A percentile compares a stretch with the other conserved stretches of the same genome.
phyloP scores from a whole-genome alignment of 2,797 vertebrate genomes.

The Acrossocheilus wenchowensis region DNA sequence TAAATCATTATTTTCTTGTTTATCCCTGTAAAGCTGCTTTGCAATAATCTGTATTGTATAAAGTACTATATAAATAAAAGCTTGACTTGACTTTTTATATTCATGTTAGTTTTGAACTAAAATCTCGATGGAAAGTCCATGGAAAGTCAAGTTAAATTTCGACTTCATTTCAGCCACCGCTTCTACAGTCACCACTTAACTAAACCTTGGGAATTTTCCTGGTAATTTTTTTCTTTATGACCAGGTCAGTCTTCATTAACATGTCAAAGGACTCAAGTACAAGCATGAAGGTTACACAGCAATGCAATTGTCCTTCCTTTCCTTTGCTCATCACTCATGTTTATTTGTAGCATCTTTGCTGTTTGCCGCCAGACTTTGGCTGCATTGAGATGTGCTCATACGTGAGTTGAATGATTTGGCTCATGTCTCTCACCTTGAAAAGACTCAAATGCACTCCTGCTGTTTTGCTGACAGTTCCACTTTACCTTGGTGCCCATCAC shows the following conservation, averaged over 20 bases:
- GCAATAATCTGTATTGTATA: background rate
- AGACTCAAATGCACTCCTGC: slow-evolving; percentile 46
- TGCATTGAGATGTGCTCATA: slow-evolving; percentile 51
- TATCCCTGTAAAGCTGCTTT: background rate
- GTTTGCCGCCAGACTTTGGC: slow-evolving; percentile 37
- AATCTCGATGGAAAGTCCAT: background rate
- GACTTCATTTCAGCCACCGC: background rate
- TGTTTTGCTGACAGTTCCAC: slow-evolving; percentile 39
- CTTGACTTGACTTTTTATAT: background rate
- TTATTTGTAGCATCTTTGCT: slow-evolving; percentile 33
- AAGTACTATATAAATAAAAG: background rate
- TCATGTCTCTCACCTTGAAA: slow-evolving; percentile 58
- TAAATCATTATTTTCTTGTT: background rate
- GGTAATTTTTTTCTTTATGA: background rate
- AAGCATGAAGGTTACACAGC: slow-evolving; percentile 35
- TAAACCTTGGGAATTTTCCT: background rate
- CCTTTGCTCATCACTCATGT: slow-evolving; percentile 44
- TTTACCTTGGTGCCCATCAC: slow-evolving; percentile 44
- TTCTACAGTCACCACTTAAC: background rate
- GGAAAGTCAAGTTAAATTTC: background rate
- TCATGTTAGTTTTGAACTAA: background rate
- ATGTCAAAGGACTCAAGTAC: slow-evolving; percentile 30
- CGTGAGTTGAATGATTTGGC: slow-evolving; percentile 48
- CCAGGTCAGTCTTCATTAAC: slow-evolving; percentile 4
- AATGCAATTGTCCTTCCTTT: slow-evolving; percentile 13